Evolutionary conservation across 1,140 invertebrate species (phyloP), one percentile per base, ranked within the genome.

Genomic region (Neotoxoptera formosana): DNA sequence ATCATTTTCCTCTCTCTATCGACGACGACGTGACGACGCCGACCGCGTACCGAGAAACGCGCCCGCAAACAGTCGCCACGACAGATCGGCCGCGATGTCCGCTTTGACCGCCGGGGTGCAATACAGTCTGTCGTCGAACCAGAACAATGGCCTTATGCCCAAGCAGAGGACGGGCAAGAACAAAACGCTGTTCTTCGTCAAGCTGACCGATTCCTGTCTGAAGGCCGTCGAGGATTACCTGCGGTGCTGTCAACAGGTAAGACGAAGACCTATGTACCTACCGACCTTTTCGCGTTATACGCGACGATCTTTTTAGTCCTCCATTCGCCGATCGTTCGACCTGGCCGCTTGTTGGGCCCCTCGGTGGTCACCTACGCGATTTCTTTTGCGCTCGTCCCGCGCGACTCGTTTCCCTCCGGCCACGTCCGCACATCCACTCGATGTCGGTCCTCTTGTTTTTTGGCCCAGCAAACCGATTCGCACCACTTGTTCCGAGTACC

Each of bases 121-220:
- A 93, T 93, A 93, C 20, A 93, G 91, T 56, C 56, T 93, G n/a
- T 93, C 91, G 67, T 93, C 91, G 81, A 93, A 93, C 86, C 67
- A 93, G 81, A 93, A 93, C 76, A 92, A 94, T 93, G 93, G 93
- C 83, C 87, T 94, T 34, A 89, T 93, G 84, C 47, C 90, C 51
- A 94, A 94, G 48, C 90, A 94, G 34, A 88, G 67, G 84, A 87
- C 91, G 53, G 53, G 60, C 47, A 91, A 92, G 76, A 87, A 92
- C 45, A 94, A 94, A 92, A 92, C 93, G 11, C 47, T 94, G 84
- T 93, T 92, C n/a, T 94, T 94, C 90, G 93, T 94, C 48, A 94
- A 94, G 84, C 47, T 94, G 8, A 94, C 93, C 48, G 93, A 94
- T 93, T 94, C 93, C 81, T 91, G 90, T 84, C 41, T 87, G 90